Base-by-base conservation (phyloP, 37 sponge, comb jelly and placozoan species). In the Geodia barretti region DNA sequence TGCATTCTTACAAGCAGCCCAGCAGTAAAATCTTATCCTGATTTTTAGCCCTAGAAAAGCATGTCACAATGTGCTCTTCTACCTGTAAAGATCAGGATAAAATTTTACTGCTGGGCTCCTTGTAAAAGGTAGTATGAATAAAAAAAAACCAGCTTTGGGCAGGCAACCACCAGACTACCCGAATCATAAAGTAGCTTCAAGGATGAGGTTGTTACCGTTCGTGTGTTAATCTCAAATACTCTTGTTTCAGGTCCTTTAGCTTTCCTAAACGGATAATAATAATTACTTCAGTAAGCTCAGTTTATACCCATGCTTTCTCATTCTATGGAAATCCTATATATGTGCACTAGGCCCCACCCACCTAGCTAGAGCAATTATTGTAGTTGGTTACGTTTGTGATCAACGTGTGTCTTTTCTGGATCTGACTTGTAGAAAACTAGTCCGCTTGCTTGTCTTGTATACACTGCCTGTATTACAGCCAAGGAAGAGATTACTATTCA, bases 391-490 rank as follows among this genome's bases (percentile, higher is more conserved):
- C 82, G 1, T 82, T 82, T 62, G 40, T 82, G 82, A 32, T 73
- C 39, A 17, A 71, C 40, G 30, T 40, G 63, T 3, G 82, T 40
- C 4, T 61, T 62, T 31, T 7, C 26, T 24, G 66, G 82, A 41
- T 82, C 82, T 30, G 42, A 29, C 30, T 73, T 82, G 65, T 82
- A 82, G 65, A 73, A 64, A 4, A 82, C 47, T 19, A 82, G 62
- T 14, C 82, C 82, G 73, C 74, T 82, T 0, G 82, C 74, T 31
- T 82, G 82, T 60, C 82, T 59, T 1, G 82, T 82, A 62, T 73
- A 82, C 43, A 82, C 82, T 25, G 74, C 62, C 82, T 82, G 64
- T 2, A 69, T 47, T 47, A 47, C 54, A 47, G 54, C 54, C 54
- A 26, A 23, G n/a, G n/a, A n/a, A n/a, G 60, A 20, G 60, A 58